Base-by-base conservation (phyloP, 2,113 vertebrate species). In the Propithecus coquereli region DNA sequence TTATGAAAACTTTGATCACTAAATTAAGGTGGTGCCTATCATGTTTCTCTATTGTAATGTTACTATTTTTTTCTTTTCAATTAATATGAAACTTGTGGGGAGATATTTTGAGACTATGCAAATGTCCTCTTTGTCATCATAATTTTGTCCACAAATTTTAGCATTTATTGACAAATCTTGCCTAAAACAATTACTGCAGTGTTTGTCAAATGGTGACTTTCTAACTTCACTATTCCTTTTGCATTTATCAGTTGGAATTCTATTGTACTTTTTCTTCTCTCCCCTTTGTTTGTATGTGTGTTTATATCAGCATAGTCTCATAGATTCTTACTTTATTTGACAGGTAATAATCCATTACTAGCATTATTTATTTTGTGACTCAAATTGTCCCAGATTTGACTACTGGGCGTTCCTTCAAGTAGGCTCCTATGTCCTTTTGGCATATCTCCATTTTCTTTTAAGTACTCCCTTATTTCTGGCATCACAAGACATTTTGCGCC, bases 291-390 rank as follows among this genome's bases (percentile, higher is more conserved):
- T 37, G 6, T 5, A 43, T 90, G 59, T 34, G 43, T 18, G 1
- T 12, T 89, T 45, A 16, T 54, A 59, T 65, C 20, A 57, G 34
- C 70, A 27, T 30, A 27, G 7, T 68, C 74, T 77, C 27, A 10
- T 86, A 16, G 20, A 70, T 92, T 96, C 52, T 87, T 87, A 65
- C 27, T 89, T 94, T 87, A 54, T n/a, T 92, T 23, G 50, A 13
- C 32, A 32, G 22, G 27, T 95, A 74, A 73, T 50, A n/a, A 92
- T 57, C 18, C 22, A 87, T 77, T 43, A 63, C 40, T 61, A 70
- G 4, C 50, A 86, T 54, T 87, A 87, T 77, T 93, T 68, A 54
- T 86, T 85, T 95, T 68, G 32, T 68, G 80, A 74, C 37, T 94
- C 45, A 76, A 45, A 23, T 45, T 76, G 30, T 89, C 54, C 40